A percentile compares a stretch with the other conserved stretches of the same genome.
Evolutionary conservation across 2,888 invertebrate species (phyloP).

Genomic region (Gastracanthus pulcherrimus): DNA sequence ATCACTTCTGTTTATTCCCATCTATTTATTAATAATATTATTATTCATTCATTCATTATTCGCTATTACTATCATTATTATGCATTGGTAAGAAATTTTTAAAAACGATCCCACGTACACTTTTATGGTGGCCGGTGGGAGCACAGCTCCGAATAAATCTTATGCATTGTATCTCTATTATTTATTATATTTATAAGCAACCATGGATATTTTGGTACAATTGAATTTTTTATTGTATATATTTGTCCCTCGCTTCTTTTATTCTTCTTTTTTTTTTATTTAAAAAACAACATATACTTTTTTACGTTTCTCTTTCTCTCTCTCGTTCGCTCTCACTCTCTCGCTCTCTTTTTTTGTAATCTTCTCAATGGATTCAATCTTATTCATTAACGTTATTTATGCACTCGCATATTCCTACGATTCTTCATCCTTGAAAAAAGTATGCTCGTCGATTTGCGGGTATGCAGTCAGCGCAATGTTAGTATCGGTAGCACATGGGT

Average conservation of each 20-base stretch:
- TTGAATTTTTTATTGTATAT: constrained; percentile 73
- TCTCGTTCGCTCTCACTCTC: constrained; percentile 58
- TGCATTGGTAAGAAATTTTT: constrained; percentile 77
- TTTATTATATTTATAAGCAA: constrained; percentile 76
- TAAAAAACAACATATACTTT: constrained; percentile 70
- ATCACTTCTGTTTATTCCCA: constrained; percentile 56
- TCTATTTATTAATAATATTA: constrained; percentile 63
- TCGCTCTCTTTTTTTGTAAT: constrained; percentile 56
- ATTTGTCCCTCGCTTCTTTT: constrained; percentile 67
- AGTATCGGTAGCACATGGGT: constrained; percentile 70
- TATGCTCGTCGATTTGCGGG: constrained; percentile 66
- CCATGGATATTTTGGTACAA: constrained; percentile 77
- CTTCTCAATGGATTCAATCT: constrained; percentile 64
- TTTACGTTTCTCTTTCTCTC: constrained; percentile 63
- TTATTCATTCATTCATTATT: constrained; percentile 63
- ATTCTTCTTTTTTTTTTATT: constrained; percentile 65
- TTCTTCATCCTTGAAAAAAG: constrained; percentile 69
- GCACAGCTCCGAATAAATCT: constrained; percentile 77
- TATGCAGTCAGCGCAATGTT: constrained; percentile 70
- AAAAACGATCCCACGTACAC: constrained; percentile 75
- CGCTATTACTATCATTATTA: constrained; percentile 70
- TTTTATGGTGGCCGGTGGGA: constrained; percentile 72
- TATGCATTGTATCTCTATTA: constrained; percentile 76
- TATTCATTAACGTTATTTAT: constrained; percentile 63
- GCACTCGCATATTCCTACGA: constrained; percentile 55